Evolutionary conservation across 2,113 vertebrate species (phyloP).

Genomic region (Poecilia latipinna): DNA sequence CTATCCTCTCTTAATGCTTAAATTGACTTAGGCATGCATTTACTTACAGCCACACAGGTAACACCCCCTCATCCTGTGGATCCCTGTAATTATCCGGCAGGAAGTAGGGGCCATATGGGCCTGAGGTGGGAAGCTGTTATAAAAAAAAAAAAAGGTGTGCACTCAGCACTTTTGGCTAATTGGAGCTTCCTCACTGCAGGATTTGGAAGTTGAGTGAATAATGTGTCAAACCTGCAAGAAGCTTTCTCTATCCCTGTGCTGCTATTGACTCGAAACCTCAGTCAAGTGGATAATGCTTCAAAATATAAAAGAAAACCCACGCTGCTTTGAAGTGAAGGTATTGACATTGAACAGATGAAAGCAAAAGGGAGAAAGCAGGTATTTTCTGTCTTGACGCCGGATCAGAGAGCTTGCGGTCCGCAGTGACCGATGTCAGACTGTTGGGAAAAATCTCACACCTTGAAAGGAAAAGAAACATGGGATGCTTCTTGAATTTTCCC

Average conservation of each 20-base stretch:
- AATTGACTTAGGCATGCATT: slow-evolving; percentile 44
- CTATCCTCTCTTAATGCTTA: slow-evolving; percentile 32
- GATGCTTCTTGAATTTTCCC: slow-evolving; percentile 36
- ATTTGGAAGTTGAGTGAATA: slow-evolving; percentile 76
- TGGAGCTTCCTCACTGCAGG: slow-evolving; percentile 71
- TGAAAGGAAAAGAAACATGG: slow-evolving; percentile 27
- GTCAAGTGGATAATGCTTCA: slow-evolving; percentile 69
- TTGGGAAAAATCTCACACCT: slow-evolving; percentile 22
- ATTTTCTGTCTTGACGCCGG: slow-evolving; percentile 69
- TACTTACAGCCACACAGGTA: slow-evolving; percentile 25
- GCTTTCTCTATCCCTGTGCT: slow-evolving; percentile 39
- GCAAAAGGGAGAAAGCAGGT: slow-evolving; percentile 19
- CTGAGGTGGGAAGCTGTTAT: slow-evolving; percentile 69
- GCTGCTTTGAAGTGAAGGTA: slow-evolving; percentile 32
- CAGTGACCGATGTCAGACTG: slow-evolving; percentile 38
- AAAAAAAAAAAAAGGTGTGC: slow-evolving; percentile 52
- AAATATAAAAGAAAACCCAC: slow-evolving; percentile 38
- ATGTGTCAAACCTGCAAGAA: slow-evolving; percentile 62
- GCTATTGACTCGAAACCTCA: slow-evolving; percentile 65
- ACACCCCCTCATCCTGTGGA: slow-evolving; percentile 45
- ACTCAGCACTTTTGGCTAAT: slow-evolving; percentile 79
- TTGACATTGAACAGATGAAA: slow-evolving; percentile 58
- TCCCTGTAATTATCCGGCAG: slow-evolving; percentile 74
- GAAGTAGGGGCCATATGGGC: slow-evolving; percentile 70
- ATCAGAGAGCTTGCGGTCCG: slow-evolving; percentile 61